Evolutionary conservation across 2,113 vertebrate species (phyloP).

Genomic region (Etheostoma cragini): DNA sequence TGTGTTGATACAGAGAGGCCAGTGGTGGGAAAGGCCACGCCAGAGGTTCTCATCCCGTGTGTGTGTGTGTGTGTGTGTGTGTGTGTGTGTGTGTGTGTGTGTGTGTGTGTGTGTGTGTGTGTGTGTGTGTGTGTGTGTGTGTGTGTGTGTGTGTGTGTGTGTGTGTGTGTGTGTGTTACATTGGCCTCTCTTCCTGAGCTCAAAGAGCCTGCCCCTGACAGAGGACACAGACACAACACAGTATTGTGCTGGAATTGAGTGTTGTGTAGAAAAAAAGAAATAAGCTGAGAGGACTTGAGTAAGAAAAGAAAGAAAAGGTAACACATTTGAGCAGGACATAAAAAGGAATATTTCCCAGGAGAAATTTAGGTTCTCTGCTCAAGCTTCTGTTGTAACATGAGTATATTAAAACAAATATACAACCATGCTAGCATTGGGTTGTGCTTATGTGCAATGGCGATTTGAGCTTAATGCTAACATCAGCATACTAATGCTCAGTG

Average conservation of each 20-base stretch:
- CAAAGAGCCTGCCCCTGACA: constrained; percentile 63
- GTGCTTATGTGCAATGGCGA: not conserved
- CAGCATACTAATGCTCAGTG: not conserved
- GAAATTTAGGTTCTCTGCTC: not conserved
- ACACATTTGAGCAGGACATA: constrained; percentile 33
- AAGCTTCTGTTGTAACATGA: not conserved
- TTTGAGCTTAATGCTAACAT: not conserved
- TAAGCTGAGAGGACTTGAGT: constrained; percentile 30
- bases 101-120: too few relatives aligned
- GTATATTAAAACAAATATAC: not conserved
- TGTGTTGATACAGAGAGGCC: constrained; percentile 71
- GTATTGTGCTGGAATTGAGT: constrained; percentile 53
- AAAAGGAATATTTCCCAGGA: not conserved
- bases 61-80: constrained; percentile 35
- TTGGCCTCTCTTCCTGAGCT: constrained; percentile 72
- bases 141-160: too few relatives aligned
- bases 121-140: too few relatives aligned
- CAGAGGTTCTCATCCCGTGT: constrained; percentile 78
- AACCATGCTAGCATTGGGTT: not conserved
- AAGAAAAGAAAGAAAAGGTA: constrained; percentile 14
- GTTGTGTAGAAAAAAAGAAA: constrained; percentile 31
- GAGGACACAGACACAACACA: constrained; percentile 67
- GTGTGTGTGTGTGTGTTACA: not conserved
- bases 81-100: too few relatives aligned
- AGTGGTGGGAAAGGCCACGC: constrained; percentile 81